These are phyloP conservation scores for Anniella stebbinsi DNA, from an alignment of 2,797 vertebrate genomes.

Conservation along the genomic window DNA sequence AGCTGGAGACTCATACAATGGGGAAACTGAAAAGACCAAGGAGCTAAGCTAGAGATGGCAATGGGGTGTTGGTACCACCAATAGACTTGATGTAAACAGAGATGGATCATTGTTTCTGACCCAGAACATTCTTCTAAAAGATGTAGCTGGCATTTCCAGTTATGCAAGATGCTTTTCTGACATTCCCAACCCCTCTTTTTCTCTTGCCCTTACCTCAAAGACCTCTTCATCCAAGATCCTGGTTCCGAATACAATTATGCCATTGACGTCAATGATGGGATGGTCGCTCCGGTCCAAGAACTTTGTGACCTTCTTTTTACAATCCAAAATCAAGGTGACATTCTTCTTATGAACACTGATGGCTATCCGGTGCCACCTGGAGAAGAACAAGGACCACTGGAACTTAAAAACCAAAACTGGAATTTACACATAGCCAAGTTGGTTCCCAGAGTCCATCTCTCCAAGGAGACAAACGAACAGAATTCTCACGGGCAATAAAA, in stretches of 20 bases:
- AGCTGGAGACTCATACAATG: too few relatives aligned
- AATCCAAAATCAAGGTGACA: slow-evolving; percentile 95
- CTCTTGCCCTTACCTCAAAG: slow-evolving; percentile 88
- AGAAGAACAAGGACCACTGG: slow-evolving; percentile 13
- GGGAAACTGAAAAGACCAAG: too few relatives aligned
- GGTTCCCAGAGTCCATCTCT: too few relatives aligned
- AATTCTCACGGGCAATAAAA: not conserved
- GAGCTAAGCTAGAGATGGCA: too few relatives aligned
- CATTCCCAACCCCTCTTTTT: not conserved
- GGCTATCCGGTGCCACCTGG: slow-evolving; percentile 95
- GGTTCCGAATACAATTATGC: slow-evolving; percentile 96
- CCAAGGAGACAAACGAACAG: not conserved
- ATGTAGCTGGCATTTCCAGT: not conserved
- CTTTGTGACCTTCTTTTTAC: slow-evolving; percentile 92
- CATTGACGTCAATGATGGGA: slow-evolving; percentile 93
- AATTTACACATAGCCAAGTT: not conserved
- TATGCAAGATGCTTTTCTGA: too few relatives aligned
- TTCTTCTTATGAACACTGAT: slow-evolving; percentile 95
- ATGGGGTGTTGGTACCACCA: not conserved
- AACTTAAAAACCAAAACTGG: not conserved
- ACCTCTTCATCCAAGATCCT: slow-evolving; percentile 98
- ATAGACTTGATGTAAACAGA: too few relatives aligned
- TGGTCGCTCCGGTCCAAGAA: slow-evolving; percentile 87
- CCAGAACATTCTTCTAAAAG: not conserved
- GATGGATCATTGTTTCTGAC: not conserved